Evolutionary conservation across 2,888 invertebrate species (phyloP).

Genomic region (Erannis defoliaria): DNA sequence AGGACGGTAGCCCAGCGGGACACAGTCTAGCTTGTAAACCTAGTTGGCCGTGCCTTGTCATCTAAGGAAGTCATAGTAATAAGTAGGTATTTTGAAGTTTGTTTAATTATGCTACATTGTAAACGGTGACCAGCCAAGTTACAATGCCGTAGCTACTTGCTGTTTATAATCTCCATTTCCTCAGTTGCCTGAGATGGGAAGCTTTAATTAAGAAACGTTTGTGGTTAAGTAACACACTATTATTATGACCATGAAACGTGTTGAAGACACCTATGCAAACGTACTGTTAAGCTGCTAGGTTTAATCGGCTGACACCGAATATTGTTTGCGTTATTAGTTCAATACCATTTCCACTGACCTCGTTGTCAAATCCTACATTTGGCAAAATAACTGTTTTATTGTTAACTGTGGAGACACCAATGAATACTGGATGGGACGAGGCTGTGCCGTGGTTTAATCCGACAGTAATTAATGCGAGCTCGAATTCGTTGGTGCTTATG

Average conservation of each 20-base stretch:
- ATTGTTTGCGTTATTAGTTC: conserved; percentile 28
- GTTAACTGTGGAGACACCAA: conserved; percentile 24
- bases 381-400: conserved; percentile 34
- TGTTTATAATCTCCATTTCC: conserved; percentile 33
- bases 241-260: neutral
- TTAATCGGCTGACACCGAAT: conserved; percentile 27
- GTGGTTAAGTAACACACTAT: neutral
- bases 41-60: conserved; percentile 55
- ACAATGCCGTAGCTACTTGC: conserved; percentile 7
- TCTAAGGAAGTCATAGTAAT: conserved; percentile 37
- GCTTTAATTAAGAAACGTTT: conserved; percentile 25
- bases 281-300: neutral
- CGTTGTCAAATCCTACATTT: conserved; percentile 15
- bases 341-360: conserved; percentile 16
- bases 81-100: neutral
- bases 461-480: conserved; percentile 60
- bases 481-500: conserved; percentile 58
- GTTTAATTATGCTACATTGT: neutral
- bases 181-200: conserved; percentile 25
- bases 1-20: conserved; percentile 72
- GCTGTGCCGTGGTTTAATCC: conserved; percentile 57
- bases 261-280: conserved; percentile 9
- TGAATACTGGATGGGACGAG: conserved; percentile 43
- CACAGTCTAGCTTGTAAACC: conserved; percentile 63
- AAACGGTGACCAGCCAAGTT: conserved; percentile 3